phyloP scores from a whole-genome alignment of 2,888 invertebrate genomes.

The Macrosoma leucophasiata region DNA sequence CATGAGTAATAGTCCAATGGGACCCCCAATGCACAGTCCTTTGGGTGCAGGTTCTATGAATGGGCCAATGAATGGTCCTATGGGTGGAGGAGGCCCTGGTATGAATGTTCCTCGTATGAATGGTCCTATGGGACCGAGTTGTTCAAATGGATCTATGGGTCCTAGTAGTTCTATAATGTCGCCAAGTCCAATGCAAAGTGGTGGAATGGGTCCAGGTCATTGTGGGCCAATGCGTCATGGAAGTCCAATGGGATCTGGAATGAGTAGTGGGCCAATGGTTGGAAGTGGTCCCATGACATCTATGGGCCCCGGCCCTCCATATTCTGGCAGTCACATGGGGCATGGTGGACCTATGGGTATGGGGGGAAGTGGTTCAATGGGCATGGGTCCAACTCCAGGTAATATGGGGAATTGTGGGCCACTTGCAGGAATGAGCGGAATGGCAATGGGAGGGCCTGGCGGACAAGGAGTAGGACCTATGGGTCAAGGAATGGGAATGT shows the following conservation, averaged over 20 bases:
- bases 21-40: constrained; percentile 85
- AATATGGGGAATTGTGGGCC: constrained; percentile 71
- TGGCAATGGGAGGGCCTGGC: constrained; percentile 71
- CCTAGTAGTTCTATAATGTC: constrained; percentile 74
- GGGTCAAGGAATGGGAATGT: constrained; percentile 76
- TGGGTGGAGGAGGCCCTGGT: constrained; percentile 77
- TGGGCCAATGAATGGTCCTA: constrained; percentile 74
- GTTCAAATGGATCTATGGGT: constrained; percentile 76
- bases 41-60: constrained; percentile 75
- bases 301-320: constrained; percentile 68
- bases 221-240: constrained; percentile 74
- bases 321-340: constrained; percentile 67
- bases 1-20: constrained; percentile 84
- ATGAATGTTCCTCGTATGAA: constrained; percentile 75
- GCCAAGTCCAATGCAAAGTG: constrained; percentile 68
- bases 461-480: constrained; percentile 75
- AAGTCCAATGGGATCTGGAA: constrained; percentile 74
- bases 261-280: constrained; percentile 76
- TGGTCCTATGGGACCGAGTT: constrained; percentile 72
- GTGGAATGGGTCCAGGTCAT: constrained; percentile 69
- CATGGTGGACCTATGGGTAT: constrained; percentile 72
- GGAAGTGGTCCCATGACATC: constrained; percentile 68
- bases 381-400: constrained; percentile 67
- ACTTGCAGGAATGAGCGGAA: constrained; percentile 70
- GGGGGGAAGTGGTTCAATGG: constrained; percentile 66